Base-by-base conservation (phyloP, 2,113 vertebrate genomes). In the Tympanuchus pallidicinctus region DNA sequence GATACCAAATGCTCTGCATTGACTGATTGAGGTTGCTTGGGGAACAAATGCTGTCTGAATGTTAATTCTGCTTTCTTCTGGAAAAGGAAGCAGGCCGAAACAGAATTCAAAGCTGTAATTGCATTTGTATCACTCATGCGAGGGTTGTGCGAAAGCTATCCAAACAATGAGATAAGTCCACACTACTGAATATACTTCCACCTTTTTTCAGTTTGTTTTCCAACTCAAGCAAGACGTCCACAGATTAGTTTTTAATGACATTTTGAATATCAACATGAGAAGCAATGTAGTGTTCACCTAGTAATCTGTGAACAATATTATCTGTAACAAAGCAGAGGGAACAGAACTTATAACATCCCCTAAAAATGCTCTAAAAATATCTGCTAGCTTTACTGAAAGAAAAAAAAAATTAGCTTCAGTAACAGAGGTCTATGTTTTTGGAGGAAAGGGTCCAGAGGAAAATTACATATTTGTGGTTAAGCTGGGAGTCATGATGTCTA, bases 391-490 rank as follows among this genome's bases (percentile, higher is more conserved):
- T 79, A 72, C 50, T 69, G 77, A 89, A 82, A 91, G 48, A 92
- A 89, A 71, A 72, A 40, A 61, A 25, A 86, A 57, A 83, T 89
- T 88, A 96, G 94, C 90, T 88, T 47, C 76, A 94, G 67, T 43
- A 86, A 52, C 61, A 59, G 76, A 94, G 88, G 86, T 88, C 74
- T 89, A 22, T 95, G 93, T 94, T 96, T 96, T 94, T 86, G 59
- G 60, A 94, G 94, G 91, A 92, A 94, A 92, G 86, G 71, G 86
- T 93, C 92, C 92, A 96, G 92, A 93, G 78, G 93, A 95, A 96
- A 95, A 95, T 89, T 94, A 82, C 93, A 92, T 94, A 92, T 91
- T 90, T 92, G 93, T 96, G 94, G 93, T 93, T 94, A 91, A 76
- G 81, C 87, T 88, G 88, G 93, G 91, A 95, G 93, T 82, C 88